phyloP scores from a whole-genome alignment of 2,113 vertebrate species.

The Eidolon helvum region DNA sequence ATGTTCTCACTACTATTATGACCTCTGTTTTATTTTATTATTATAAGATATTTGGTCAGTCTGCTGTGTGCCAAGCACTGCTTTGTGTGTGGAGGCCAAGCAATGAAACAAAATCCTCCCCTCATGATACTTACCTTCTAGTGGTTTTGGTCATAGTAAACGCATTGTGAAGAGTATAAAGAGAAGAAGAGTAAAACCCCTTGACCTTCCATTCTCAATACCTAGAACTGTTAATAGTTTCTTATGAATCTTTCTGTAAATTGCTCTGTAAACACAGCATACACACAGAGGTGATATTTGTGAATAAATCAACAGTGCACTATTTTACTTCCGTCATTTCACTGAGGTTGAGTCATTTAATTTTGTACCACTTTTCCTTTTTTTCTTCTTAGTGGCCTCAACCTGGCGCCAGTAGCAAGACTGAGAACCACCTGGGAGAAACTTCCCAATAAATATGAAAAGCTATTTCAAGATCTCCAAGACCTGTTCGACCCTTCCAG shows the following conservation, averaged over 20 bases:
- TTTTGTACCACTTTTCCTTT: neutral
- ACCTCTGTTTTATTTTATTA: neutral
- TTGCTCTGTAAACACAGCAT: accelerated
- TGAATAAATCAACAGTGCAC: neutral
- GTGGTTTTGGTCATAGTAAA: neutral
- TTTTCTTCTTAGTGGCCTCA: constrained; percentile 89
- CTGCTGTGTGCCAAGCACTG: neutral
- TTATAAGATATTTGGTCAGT: neutral
- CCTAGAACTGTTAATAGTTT: neutral
- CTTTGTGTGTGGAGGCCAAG: neutral
- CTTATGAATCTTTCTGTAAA: neutral
- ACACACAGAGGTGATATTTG: neutral
- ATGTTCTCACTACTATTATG: neutral
- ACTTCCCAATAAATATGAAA: constrained; percentile 98
- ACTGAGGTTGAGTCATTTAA: neutral
- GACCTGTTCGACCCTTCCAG: constrained; percentile 98
- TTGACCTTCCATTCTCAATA: neutral
- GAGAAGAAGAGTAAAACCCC: too few species aligned
- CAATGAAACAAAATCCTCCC: neutral
- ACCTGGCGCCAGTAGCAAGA: constrained; percentile 96
- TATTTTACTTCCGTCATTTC: neutral
- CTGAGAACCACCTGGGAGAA: constrained; percentile 99
- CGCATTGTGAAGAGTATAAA: neutral
- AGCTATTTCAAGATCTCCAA: constrained; percentile 97
- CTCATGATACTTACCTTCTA: neutral